These are phyloP conservation scores for Heliconius charithonia DNA, from an alignment of 2,888 invertebrate species.

Conservation along the genomic window DNA sequence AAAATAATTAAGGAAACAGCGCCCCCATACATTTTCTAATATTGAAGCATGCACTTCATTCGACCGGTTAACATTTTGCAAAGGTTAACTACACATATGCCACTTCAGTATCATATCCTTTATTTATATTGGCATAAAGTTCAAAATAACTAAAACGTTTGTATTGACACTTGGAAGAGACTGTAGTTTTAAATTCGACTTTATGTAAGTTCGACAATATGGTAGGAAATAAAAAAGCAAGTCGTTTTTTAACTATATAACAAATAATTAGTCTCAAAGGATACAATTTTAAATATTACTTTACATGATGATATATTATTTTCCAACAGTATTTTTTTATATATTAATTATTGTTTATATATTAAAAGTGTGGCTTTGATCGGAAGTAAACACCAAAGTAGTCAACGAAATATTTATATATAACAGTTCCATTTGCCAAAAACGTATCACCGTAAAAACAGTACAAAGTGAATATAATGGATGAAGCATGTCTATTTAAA, in stretches of 20 bases:
- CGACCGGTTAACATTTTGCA: constrained; percentile 70
- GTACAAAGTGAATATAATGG: too few species aligned
- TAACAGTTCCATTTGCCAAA: too few species aligned
- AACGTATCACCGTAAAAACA: too few species aligned
- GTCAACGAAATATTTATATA: too few species aligned
- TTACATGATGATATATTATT: background rate
- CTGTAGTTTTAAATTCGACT: background rate
- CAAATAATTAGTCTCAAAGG: constrained; percentile 12
- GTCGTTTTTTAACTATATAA: background rate
- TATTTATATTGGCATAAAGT: constrained; percentile 14
- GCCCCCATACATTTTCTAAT: constrained; percentile 51
- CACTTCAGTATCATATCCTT: constrained; percentile 16
- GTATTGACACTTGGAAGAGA: background rate
- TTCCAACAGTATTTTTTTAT: too few species aligned
- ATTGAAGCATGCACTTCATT: constrained; percentile 55
- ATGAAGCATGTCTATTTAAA: too few species aligned
- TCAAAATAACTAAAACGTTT: constrained; percentile 26
- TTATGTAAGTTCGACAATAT: background rate
- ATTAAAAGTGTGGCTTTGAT: too few species aligned
- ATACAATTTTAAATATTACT: constrained; percentile 8
- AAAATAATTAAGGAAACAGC: constrained; percentile 20
- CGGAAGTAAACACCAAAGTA: too few species aligned
- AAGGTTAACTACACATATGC: constrained; percentile 65
- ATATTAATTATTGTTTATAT: too few species aligned
- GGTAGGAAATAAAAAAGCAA: background rate